Evolutionary conservation across 1,140 invertebrate species (phyloP), one percentile per base, ranked within the genome.

Genomic region (Hydropsyche tenuis): DNA sequence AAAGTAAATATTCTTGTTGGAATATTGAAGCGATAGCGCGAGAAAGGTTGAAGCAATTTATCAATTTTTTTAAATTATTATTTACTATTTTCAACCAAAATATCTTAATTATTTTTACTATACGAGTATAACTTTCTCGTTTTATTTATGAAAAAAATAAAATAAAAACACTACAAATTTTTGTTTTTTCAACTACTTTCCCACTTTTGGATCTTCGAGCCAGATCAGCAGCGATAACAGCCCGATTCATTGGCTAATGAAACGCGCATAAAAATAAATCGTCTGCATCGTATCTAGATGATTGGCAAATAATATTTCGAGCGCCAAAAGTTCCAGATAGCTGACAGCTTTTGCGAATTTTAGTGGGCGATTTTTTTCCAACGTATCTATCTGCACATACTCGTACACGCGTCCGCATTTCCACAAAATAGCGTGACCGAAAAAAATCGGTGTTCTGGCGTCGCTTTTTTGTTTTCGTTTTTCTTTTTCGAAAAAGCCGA

Each of bases 351-450:
- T 60, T 22, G 23, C 20, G 23, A 60, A 37, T 25, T 25, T 27
- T 25, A 25, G 56, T 60, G 56, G 56, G 56, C 56, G 56, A 60
- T 25, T 56, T 56, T 60, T 60, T 60, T 60, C 11, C 22, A 3
- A n/a, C n/a, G n/a, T n/a, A n/a, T n/a, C n/a, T n/a, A n/a, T n/a
- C 20, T 1, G 3, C 5, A 16, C 1, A 16, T 20, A 16, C 20
- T 53, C 22, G n/a, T 20, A n/a, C n/a, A n/a, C n/a, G n/a, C 20
- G 12, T 25, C 12, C 20, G 56, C 56, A 60, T 60, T 60, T 60
- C 56, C 23, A 60, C 23, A 25, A 60, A 60, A 60, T 60, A 25
- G 56, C 56, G 56, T 60, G 56, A 60, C 56, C 56, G 56, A 60
- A 60, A 60, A 60, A 56, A 56, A 48, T 3, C 18, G 22, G 22